A percentile compares a stretch with the other conserved stretches of the same genome.
Conservation (phyloP, 2,113 vertebrate genomes). For the Salvator merianae region DNA sequence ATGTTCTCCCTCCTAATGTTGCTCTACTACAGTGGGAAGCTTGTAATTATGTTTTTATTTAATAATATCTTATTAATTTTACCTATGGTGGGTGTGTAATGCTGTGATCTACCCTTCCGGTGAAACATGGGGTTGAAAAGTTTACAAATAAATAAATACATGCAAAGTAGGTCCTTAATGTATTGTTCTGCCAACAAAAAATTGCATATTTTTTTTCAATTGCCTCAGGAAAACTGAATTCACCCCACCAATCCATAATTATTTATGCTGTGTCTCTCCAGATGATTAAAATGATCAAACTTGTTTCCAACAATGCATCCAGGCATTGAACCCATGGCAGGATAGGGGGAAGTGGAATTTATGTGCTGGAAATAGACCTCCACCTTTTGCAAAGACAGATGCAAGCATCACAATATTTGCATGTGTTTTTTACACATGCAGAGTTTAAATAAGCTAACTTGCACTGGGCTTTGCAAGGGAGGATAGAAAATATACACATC, state of each 20-base stretch:
- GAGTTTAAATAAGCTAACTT: slow-evolving; percentile 12
- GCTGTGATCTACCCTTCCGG: no score
- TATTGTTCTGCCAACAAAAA: no score
- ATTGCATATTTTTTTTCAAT: background rate
- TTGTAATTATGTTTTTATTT: no score
- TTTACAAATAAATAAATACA: no score
- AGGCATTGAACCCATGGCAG: background rate
- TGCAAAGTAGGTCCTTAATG: no score
- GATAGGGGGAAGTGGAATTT: no score
- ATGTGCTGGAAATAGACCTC: no score
- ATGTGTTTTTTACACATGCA: background rate
- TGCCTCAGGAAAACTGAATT: slow-evolving; percentile 31
- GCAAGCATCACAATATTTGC: background rate
- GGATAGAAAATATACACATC: slow-evolving; percentile 21
- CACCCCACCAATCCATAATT: slow-evolving; percentile 38
- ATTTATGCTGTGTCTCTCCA: slow-evolving; percentile 33
- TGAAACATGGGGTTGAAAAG: no score
- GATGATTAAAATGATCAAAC: slow-evolving; percentile 30
- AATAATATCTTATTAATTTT: no score
- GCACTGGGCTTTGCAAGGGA: background rate
- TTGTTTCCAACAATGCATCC: slow-evolving; percentile 22
- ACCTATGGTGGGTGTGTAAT: no score
- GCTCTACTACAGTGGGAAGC: no score
- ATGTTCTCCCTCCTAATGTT: no score
- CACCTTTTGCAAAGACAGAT: background rate